Percentiles rank a stretch among this genome's conserved stretches.
These are phyloP conservation scores for Neoascia interrupta DNA, from an alignment of 2,888 invertebrate genomes.

Conservation along the genomic window DNA sequence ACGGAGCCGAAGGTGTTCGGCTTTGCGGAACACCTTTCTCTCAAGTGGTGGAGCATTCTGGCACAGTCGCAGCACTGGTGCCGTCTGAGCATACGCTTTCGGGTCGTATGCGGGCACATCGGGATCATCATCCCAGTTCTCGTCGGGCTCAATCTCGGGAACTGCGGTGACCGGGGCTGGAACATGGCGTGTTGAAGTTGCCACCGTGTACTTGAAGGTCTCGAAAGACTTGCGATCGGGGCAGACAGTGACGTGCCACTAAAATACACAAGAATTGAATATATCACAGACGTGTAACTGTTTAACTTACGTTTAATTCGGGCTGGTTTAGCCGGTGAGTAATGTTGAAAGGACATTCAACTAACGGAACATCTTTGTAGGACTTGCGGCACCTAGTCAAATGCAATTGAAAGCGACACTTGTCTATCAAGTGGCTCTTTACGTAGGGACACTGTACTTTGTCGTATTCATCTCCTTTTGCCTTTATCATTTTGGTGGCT, in stretches of 20 bases:
- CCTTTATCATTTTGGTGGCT: conserved; percentile 40
- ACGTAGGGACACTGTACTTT: conserved; percentile 81
- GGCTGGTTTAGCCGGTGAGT: conserved; percentile 80
- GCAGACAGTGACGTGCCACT: conserved; percentile 72
- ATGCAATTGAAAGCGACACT: conserved; percentile 80
- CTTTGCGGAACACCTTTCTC: conserved; percentile 70
- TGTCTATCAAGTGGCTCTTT: conserved; percentile 80
- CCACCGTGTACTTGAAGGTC: conserved; percentile 60
- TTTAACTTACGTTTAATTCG: conserved; percentile 75
- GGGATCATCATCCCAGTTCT: conserved; percentile 71
- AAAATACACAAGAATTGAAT: conserved; percentile 66
- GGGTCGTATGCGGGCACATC: conserved; percentile 72
- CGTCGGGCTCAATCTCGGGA: conserved; percentile 64
- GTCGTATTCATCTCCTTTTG: conserved; percentile 71
- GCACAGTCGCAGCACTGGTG: conserved; percentile 71
- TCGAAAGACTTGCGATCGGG: conserved; percentile 70
- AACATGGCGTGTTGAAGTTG: neutral
- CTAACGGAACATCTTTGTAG: conserved; percentile 74
- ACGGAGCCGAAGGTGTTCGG: conserved; percentile 71
- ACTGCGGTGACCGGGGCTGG: conserved; percentile 49
- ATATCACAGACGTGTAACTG: neutral
- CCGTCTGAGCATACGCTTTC: conserved; percentile 60
- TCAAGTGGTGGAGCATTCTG: conserved; percentile 72
- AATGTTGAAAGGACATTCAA: conserved; percentile 81
- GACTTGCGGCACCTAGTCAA: conserved; percentile 81